Evolutionary conservation across 2,888 invertebrate genomes (phyloP), one percentile per base, ranked within the genome.

Genomic region (Theodoxus fluviatilis): DNA sequence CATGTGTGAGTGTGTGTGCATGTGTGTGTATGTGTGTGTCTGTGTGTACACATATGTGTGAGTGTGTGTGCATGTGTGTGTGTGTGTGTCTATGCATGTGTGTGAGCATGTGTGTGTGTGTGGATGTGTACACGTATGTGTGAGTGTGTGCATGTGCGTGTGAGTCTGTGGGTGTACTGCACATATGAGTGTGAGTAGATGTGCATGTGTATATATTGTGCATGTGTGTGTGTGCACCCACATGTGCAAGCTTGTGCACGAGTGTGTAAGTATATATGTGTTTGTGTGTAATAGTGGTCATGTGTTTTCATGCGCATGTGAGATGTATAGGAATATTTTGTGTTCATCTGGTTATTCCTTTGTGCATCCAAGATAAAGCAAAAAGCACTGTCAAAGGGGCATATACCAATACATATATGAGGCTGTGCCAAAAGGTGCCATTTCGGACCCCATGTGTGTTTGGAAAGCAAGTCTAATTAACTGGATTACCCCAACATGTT

Each of bases 121-220:
- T 18, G 52, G n/a, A 25, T 3, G 52, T 52, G 52, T 52, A 25
- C 25, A 3, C 25, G 52, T 52, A 25, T 52, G 52, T 52, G 52
- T 52, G 52, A 22, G 52, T 52, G 52, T 52, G 52, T 52, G 52
- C 25, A 25, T 52, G 52, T 18, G 52, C 25, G 52, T 52, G 52
- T 52, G 52, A 52, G 6, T 52, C 52, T 52, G 52, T 52, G 52
- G n/a, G 52, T 52, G 52, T 52, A 7, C 22, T 52, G 52, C 25
- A 25, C 25, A 25, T 52, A 25, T 52, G 52, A 22, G 52, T 52
- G 52, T 52, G 52, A 22, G 52, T 52, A 25, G 4, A 25, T 52
- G 52, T 52, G 52, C 25, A 25, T 52, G 15, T 52, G 52, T 52
- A 25, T 52, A 25, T 7, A n/a, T 4, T 52, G 6, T 52, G 52